phyloP scores from a whole-genome alignment of 2,888 invertebrate species.

The Polydrusus cervinus region DNA sequence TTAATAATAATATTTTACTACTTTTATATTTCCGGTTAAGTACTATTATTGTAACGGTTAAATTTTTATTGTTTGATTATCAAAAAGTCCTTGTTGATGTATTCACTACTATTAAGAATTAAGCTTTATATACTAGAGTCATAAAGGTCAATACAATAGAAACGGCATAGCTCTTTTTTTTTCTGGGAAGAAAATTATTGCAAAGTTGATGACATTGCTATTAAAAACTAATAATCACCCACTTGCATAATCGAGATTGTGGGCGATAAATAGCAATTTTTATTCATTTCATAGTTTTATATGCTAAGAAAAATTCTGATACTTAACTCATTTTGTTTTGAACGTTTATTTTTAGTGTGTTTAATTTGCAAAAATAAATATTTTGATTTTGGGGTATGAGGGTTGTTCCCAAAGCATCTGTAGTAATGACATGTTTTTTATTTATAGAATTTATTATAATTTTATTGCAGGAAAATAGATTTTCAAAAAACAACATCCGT shows the following conservation, averaged over 20 bases:
- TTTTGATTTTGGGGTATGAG: neutral
- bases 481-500: too few relatives aligned
- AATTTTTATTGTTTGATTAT: constrained; percentile 32
- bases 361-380: constrained; percentile 10
- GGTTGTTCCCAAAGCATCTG: neutral
- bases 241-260: constrained; percentile 36
- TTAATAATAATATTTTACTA: constrained; percentile 12
- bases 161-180: constrained; percentile 8
- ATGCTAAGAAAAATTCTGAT: constrained; percentile 3
- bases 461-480: neutral
- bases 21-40: constrained; percentile 26
- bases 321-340: constrained; percentile 24
- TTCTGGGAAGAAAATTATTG: constrained; percentile 15
- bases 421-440: constrained; percentile 5
- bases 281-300: constrained; percentile 27
- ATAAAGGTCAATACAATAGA: constrained; percentile 14
- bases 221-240: constrained; percentile 29
- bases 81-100: constrained; percentile 33
- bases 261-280: constrained; percentile 27
- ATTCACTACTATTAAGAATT: constrained; percentile 24
- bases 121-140: constrained; percentile 12
- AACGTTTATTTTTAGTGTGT: constrained; percentile 9
- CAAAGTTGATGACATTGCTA: constrained; percentile 12
- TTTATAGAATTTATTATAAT: neutral
- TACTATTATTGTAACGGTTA: constrained; percentile 34